Evolutionary conservation across 2,113 vertebrate species (phyloP), one percentile per base, ranked within the genome.

Genomic region (Charina bottae): DNA sequence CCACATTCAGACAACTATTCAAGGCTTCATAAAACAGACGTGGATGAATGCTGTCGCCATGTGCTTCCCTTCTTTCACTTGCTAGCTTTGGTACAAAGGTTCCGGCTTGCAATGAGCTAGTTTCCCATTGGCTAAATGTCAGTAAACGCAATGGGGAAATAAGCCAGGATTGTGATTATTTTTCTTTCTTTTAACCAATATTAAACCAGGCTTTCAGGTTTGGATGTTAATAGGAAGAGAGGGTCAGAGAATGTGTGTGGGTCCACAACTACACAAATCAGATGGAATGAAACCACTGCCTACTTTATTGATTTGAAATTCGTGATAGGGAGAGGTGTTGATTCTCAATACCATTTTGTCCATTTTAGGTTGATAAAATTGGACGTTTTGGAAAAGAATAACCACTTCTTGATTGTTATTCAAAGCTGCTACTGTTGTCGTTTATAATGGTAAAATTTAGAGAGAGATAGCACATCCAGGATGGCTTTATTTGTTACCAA

Each of bases 401-500:
- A 68, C 87, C 11, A 11, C 92, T 94, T 96, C 91, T 62, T 89
- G 85, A 96, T 59, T 89, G 62, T 96, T 95, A 96, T 93, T 93
- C 92, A 93, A 95, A 91, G 95, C 97, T 96, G 91, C 94, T 97
- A 95, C 94, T 95, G 90, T 95, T 94, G 93, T 90, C 94, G 94
- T 91, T 92, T 94, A 90, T 24, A n/a, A 96, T 95, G 93, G 78
- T 96, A 93, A 93, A 96, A 93, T 83, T 95, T 15, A 10, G 49
- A 90, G 89, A 89, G 92, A 93, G 87, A 0, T 33, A 92, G 72
- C 72, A 87, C 96, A 95, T 83, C 95, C 91, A 94, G 93, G 89
- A 54, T 58, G 93, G 84, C 90, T 96, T 15, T 93, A 92, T 96
- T 94, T 92, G 93, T 94, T 96, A 94, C 95, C 90, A 91, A 91